Percentiles rank a stretch among this genome's conserved stretches.
Conservation (phyloP, 1,140 invertebrate genomes). For the Hylyphantes graminicola region DNA sequence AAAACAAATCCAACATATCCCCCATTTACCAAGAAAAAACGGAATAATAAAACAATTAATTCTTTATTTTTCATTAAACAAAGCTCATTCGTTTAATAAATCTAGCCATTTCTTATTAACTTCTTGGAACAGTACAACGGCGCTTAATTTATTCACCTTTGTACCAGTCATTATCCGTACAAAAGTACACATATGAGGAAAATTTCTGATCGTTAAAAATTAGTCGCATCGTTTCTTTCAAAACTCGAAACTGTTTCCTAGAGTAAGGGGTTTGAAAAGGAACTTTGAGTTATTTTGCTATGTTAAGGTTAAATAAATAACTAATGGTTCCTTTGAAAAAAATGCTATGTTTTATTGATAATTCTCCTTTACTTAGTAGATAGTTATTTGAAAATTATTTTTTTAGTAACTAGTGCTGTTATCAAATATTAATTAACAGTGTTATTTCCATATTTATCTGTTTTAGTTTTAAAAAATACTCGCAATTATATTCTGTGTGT, state of each 20-base stretch:
- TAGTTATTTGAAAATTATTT: too few relatives aligned
- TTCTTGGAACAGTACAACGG: neutral
- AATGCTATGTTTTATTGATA: too few relatives aligned
- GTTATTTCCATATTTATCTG: too few relatives aligned
- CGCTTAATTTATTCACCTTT: constrained; percentile 19
- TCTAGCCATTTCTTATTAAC: neutral
- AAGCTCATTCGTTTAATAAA: neutral
- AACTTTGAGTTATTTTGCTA: neutral
- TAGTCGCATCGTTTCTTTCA: constrained; percentile 27
- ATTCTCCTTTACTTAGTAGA: too few relatives aligned
- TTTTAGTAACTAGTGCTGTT: too few relatives aligned
- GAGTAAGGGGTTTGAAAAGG: neutral
- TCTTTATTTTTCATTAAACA: neutral
- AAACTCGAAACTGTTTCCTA: neutral
- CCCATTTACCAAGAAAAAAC: too few relatives aligned
- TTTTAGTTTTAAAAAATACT: too few relatives aligned
- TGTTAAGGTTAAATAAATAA: constrained; percentile 4
- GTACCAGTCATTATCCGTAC: constrained; percentile 6
- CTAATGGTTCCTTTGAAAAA: neutral
- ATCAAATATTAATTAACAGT: too few relatives aligned
- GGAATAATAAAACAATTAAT: constrained; percentile 32
- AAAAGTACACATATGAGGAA: neutral
- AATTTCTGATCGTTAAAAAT: constrained; percentile 40
- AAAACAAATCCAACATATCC: too few relatives aligned
- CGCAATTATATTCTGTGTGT: too few relatives aligned